A percentile compares a stretch with the other conserved stretches of the same genome.
phyloP scores from a whole-genome alignment of 1,140 invertebrate species.

The Magallana angulata region DNA sequence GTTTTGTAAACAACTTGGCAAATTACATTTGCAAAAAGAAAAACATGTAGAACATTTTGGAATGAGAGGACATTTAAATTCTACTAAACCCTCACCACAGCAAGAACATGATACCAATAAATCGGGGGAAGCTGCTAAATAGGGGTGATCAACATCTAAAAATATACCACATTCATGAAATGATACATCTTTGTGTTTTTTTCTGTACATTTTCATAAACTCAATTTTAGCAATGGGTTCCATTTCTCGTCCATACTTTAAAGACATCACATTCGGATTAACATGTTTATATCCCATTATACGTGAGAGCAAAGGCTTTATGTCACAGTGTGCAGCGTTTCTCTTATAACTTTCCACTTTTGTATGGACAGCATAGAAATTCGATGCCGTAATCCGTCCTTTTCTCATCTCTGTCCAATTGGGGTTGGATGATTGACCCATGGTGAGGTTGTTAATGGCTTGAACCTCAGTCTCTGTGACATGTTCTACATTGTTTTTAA shows the following conservation, averaged over 20 bases:
- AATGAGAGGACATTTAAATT: slow-evolving; percentile 51
- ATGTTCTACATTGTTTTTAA: background rate
- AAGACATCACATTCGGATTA: too few relatives aligned
- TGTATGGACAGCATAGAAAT: slow-evolving; percentile 46
- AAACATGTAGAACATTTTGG: slow-evolving; percentile 32
- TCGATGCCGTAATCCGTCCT: slow-evolving; percentile 45
- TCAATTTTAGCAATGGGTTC: too few relatives aligned
- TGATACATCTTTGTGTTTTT: background rate
- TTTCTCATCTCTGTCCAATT: slow-evolving; percentile 27
- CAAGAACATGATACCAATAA: slow-evolving; percentile 44
- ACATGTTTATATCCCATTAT: too few relatives aligned
- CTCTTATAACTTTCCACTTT: background rate
- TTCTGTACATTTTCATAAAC: background rate
- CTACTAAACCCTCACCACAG: slow-evolving; percentile 49
- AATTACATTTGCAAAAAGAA: slow-evolving; percentile 41
- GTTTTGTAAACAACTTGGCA: slow-evolving; percentile 24
- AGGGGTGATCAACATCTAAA: slow-evolving; percentile 4
- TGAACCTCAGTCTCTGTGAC: background rate
- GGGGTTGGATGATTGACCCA: slow-evolving; percentile 35
- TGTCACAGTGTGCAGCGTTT: too few relatives aligned
- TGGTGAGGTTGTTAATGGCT: slow-evolving; percentile 7
- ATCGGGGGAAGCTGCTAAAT: background rate
- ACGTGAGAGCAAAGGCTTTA: too few relatives aligned
- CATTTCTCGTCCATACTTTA: too few relatives aligned
- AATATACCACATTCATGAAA: slow-evolving; percentile 43